Conservation (phyloP, 2,888 invertebrate genomes). For the Orthosia incerta region DNA sequence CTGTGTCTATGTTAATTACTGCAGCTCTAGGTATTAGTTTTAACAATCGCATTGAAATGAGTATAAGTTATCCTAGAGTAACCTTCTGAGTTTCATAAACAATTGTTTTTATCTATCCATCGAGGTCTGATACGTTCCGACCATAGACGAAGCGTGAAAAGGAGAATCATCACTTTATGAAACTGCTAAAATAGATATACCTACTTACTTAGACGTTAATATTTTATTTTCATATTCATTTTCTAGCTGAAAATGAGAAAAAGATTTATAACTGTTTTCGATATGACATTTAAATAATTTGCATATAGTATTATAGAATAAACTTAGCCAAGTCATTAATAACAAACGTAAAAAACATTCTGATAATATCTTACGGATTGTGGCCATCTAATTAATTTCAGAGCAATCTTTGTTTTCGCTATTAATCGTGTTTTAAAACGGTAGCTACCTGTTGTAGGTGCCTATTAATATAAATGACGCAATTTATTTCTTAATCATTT, state of each 20-base stretch:
- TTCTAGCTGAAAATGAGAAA: not conserved
- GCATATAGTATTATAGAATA: constrained; percentile 18
- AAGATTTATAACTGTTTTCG: not conserved
- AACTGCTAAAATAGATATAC: not conserved
- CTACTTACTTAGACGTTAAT: not conserved
- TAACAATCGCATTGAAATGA: constrained; percentile 63
- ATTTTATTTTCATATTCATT: too few relatives aligned
- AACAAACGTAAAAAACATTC: not conserved
- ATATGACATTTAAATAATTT: constrained; percentile 13
- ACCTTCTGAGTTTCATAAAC: constrained; percentile 65
- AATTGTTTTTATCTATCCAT: constrained; percentile 65
- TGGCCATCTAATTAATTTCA: constrained; percentile 26
- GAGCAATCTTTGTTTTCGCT: constrained; percentile 27
- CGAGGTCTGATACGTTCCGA: constrained; percentile 62
- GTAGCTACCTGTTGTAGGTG: not conserved
- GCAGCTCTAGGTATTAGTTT: constrained; percentile 56
- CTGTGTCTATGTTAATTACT: constrained; percentile 59
- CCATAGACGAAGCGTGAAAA: constrained; percentile 48
- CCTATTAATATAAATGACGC: constrained; percentile 36
- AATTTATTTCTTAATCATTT: constrained; percentile 28
- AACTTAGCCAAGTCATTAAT: constrained; percentile 2
- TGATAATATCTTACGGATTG: not conserved
- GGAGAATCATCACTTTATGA: not conserved
- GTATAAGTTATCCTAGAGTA: constrained; percentile 61
- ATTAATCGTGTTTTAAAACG: constrained; percentile 36